Evolutionary conservation across 2,797 vertebrate genomes (phyloP), one percentile per base, ranked within the genome.

Genomic region (Girardinus metallicus): DNA sequence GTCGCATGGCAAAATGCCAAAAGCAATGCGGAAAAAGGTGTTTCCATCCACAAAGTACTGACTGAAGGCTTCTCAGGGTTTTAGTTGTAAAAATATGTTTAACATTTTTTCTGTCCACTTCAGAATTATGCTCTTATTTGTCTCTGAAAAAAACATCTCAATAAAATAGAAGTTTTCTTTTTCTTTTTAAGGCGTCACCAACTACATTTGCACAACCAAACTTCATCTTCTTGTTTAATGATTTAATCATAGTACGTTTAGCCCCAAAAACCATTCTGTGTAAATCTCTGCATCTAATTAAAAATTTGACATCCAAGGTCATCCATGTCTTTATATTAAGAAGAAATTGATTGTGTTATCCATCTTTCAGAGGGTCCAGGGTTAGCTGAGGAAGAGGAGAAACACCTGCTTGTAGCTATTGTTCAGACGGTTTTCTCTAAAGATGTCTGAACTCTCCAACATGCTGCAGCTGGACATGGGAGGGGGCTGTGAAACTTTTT

Each of bases 381-480:
- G 83, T 75, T 74, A 70, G 78, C 55, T 84, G 31, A n/a, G 83
- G 76, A 81, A 79, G 92, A 95, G 83, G 75, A 91, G 87, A 81
- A 92, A 90, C 93, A 94, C 93, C 93, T 93, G 93, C 84, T 80
- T 15, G 8, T 80, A 85, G 87, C 90, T 82, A 84, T 88, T 79
- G 83, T 82, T 89, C 85, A 39, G 70, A 77, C 79, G 62, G 66
- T 83, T 76, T 21, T 76, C 84, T 82, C 83, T 71, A 74, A 81
- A 87, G 77, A 83, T 74, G 85, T 78, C 85, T 46, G 79, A 72
- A 78, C 75, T 68, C 83, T 80, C 83, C 86, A 86, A 87, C 87
- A 79, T 29, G 74, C 86, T 88, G 91, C 93, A 94, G 93, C 92
- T 94, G 94, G 89, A 92, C 90, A 85, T 85, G 89, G 93, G 93